Base-by-base conservation (phyloP, 2,888 invertebrate species). In the Drosophila melanosoma region DNA sequence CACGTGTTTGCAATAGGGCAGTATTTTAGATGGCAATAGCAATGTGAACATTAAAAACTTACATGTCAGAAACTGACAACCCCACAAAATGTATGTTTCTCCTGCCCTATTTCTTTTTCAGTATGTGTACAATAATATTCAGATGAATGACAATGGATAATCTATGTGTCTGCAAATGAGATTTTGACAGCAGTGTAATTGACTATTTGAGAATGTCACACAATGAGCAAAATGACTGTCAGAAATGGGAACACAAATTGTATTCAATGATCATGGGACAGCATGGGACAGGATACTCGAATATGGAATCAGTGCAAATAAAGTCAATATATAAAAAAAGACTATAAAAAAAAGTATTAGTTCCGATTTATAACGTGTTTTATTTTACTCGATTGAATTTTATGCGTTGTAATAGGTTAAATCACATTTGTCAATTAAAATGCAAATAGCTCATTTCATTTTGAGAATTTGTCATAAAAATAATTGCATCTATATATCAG, bases 401-500 rank as follows among this genome's bases (percentile, higher is more conserved):
- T 17, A n/a, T 56, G 35, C 8, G 49, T 54, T 48, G 63, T 48
- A 56, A 58, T 23, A 51, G 45, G 36, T 57, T 68, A 38, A 74
- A 74, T 74, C 68, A 63, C 68, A 69, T 71, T 78, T 78, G 61
- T 78, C 69, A 81, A 78, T 80, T 74, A 72, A 80, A 79, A 64
- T 78, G 62, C 59, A 51, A 72, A 74, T 64, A 40, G 56, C 58
- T 61, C 38, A 74, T 29, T 42, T 67, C 29, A 59, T 68, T 66
- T 59, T 54, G 40, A 42, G 64, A 76, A 81, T 79, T 79, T 81
- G 76, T 53, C 79, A 76, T 76, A 70, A 82, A 77, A 87, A 82
- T 83, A 83, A 83, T 83, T 83, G 86, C 81, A 69, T 65, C 68
- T 64, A 74, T 84, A 68, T 76, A 84, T 84, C 78, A 78, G 84